Conservation (phyloP, 2,113 vertebrate genomes). For the Vombatus ursinus region DNA sequence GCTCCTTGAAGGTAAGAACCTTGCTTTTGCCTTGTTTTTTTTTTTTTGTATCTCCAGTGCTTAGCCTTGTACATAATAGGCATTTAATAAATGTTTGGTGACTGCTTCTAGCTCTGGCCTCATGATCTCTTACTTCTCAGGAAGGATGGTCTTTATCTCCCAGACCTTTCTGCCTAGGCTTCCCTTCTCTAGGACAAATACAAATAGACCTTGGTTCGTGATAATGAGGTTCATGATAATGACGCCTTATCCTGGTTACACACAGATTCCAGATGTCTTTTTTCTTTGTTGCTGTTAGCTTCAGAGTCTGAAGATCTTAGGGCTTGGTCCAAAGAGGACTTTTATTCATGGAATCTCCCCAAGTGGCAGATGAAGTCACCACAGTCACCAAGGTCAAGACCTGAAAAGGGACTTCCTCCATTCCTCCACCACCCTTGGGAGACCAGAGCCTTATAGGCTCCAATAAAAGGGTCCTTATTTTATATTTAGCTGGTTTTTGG, state of each 20-base stretch:
- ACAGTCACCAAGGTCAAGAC: background rate
- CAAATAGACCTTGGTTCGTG: background rate
- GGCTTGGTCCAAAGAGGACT: background rate
- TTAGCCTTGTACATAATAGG: background rate
- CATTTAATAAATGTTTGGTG: background rate
- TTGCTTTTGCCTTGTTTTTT: background rate
- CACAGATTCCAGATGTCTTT: background rate
- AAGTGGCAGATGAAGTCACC: background rate
- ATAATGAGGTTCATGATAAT: background rate
- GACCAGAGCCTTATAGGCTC: background rate
- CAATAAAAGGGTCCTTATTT: background rate
- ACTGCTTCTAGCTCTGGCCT: background rate
- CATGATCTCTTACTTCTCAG: background rate
- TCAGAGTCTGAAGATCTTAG: background rate
- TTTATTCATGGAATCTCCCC: background rate
- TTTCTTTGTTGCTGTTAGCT: background rate
- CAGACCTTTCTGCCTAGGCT: background rate
- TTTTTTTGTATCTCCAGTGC: background rate
- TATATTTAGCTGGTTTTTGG: background rate
- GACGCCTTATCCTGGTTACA: background rate
- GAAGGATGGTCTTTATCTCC: background rate
- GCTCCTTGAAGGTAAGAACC: background rate
- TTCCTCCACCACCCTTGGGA: background rate
- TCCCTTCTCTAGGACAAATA: background rate
- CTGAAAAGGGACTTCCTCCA: background rate